Percentiles rank a stretch among this genome's conserved stretches.
These are phyloP conservation scores for Drosophila ficusphila DNA, from an alignment of 1,140 invertebrate genomes.

Conservation along the genomic window DNA sequence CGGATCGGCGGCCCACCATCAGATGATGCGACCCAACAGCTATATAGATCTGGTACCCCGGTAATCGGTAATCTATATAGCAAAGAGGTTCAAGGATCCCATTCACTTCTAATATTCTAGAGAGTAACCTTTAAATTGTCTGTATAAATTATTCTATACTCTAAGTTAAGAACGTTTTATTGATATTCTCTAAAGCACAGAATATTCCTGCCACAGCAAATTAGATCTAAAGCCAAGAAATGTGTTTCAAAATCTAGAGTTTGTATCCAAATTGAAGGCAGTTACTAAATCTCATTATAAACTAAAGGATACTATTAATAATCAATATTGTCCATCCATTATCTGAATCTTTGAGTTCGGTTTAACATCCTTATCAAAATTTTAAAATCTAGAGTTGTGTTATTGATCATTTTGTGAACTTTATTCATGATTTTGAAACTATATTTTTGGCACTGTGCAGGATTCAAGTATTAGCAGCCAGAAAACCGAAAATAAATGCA, in stretches of 20 bases:
- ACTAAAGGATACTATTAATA: too few species aligned
- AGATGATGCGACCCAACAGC: conserved; percentile 80
- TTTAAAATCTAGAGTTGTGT: neutral
- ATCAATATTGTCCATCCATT: too few species aligned
- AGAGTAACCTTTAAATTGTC: neutral
- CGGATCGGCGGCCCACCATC: conserved; percentile 72
- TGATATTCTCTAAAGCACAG: neutral
- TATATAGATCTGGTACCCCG: conserved; percentile 83
- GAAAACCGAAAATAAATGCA: conserved; percentile 33
- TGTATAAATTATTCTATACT: neutral
- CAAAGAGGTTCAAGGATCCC: neutral
- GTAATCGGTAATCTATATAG: too few species aligned
- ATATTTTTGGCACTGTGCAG: neutral
- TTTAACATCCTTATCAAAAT: neutral
- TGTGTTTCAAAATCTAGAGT: neutral
- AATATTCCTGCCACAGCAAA: neutral
- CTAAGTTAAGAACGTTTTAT: neutral
- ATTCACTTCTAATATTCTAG: neutral
- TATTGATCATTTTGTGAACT: too few species aligned
- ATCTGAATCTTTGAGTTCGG: too few species aligned
- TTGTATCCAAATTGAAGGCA: neutral
- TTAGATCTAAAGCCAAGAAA: neutral
- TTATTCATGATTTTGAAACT: conserved; percentile 7
- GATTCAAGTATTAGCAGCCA: conserved; percentile 47
- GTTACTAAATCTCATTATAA: too few species aligned